Conservation (phyloP, 2,797 vertebrate genomes). For the Cynodonichthys magdalenae region DNA sequence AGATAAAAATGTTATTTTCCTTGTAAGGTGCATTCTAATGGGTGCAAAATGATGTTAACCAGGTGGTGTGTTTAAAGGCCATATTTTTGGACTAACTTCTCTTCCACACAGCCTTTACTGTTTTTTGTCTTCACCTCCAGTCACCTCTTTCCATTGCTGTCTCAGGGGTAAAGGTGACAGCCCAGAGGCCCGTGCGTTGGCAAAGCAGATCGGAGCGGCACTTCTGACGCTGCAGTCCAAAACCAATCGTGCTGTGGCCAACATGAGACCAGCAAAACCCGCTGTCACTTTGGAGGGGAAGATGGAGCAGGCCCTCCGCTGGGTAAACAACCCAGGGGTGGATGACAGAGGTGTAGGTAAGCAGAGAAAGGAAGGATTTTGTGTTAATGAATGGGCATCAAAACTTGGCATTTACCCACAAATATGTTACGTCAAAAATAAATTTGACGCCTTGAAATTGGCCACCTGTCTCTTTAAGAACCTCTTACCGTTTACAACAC, state of each 20-base stretch:
- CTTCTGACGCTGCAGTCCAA: constrained; percentile 96
- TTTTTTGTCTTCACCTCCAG: not conserved
- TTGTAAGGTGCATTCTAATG: constrained; percentile 29
- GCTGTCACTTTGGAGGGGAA: constrained; percentile 96
- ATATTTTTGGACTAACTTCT: not conserved
- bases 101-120: not conserved
- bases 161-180: constrained; percentile 95
- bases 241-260: constrained; percentile 94
- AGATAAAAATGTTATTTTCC: constrained; percentile 47
- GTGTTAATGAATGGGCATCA: constrained; percentile 15
- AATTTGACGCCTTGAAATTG: too few species aligned
- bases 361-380: constrained; percentile 23
- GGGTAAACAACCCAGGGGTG: constrained; percentile 94
- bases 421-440: not conserved
- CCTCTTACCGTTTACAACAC: too few species aligned
- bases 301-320: constrained; percentile 96
- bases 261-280: constrained; percentile 94
- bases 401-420: not conserved
- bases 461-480: too few species aligned
- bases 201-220: constrained; percentile 93
- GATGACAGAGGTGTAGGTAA: constrained; percentile 96
- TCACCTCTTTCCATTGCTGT: constrained; percentile 11
- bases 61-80: constrained; percentile 9
- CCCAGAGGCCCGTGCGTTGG: constrained; percentile 92
- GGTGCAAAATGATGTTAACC: constrained; percentile 7